Conservation (phyloP, 2,888 invertebrate genomes). For the Stramonita haemastoma region DNA sequence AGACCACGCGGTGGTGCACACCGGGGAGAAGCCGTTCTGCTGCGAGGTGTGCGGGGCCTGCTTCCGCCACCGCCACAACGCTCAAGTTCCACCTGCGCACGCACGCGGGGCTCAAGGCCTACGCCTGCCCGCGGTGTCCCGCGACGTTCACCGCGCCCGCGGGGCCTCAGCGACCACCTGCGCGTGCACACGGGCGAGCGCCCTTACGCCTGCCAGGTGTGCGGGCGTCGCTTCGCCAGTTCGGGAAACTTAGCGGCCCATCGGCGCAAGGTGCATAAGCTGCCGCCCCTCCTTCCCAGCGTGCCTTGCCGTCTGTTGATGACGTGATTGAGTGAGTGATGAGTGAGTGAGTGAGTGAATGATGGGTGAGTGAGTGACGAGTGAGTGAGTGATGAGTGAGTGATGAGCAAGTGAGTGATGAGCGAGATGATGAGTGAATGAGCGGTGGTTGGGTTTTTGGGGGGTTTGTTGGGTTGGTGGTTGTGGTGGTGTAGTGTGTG, state of each 20-base stretch:
- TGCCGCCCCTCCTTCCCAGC: not conserved
- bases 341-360: no score
- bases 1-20: constrained; percentile 87
- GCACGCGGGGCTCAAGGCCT: constrained; percentile 81
- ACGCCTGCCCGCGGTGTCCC: constrained; percentile 80
- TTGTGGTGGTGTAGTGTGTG: no score
- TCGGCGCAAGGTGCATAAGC: constrained; percentile 21
- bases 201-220: constrained; percentile 1
- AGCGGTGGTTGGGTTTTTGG: no score
- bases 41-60: constrained; percentile 97
- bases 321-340: not conserved
- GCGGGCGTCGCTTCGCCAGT: constrained; percentile 7
- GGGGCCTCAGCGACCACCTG: constrained; percentile 19
- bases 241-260: constrained; percentile 18
- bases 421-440: no score
- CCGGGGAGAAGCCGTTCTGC: constrained; percentile 78
- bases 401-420: no score
- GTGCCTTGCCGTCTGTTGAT: constrained; percentile 20
- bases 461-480: no score
- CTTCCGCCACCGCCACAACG: constrained; percentile 95
- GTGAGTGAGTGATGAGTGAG: no score
- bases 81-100: constrained; percentile 93
- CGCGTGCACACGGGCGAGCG: constrained; percentile 28
- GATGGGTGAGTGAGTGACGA: no score
- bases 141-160: constrained; percentile 33